These are phyloP conservation scores for Cololabis saira DNA, from an alignment of 2,113 vertebrate species.

Conservation along the genomic window DNA sequence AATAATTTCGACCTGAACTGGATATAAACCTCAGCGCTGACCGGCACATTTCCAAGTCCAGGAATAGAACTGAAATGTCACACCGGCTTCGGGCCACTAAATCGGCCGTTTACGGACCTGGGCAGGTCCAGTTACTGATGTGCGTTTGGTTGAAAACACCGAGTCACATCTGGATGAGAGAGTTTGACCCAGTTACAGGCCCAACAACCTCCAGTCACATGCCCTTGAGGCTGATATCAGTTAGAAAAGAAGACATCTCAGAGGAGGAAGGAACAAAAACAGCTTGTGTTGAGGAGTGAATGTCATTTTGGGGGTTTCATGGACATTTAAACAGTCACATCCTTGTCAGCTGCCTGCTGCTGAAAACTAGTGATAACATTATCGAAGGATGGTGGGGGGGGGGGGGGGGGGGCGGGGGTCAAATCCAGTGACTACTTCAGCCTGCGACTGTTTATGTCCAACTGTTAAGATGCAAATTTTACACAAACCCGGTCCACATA, in stretches of 20 bases:
- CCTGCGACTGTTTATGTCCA: neutral
- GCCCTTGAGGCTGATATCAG: too few relatives aligned
- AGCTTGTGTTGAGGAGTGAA: too few relatives aligned
- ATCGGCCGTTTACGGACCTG: neutral
- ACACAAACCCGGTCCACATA: conserved; percentile 36
- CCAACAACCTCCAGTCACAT: too few relatives aligned
- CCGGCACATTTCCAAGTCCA: conserved; percentile 60
- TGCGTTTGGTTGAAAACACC: neutral
- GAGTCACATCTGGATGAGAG: neutral
- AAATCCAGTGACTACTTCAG: conserved; percentile 39
- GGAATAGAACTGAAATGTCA: conserved; percentile 67
- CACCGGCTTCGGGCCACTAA: conserved; percentile 22
- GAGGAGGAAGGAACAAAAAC: too few relatives aligned
- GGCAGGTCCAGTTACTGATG: neutral
- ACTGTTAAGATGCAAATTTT: neutral
- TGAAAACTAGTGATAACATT: too few relatives aligned
- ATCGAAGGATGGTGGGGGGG: too few relatives aligned
- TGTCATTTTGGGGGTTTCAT: too few relatives aligned
- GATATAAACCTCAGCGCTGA: conserved; percentile 58
- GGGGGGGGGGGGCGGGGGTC: too few relatives aligned
- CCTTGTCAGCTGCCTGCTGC: too few relatives aligned
- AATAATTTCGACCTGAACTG: conserved; percentile 28
- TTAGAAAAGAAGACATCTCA: too few relatives aligned
- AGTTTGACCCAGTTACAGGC: neutral
- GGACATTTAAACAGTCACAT: too few relatives aligned